Evolutionary conservation across 2,113 vertebrate species (phyloP).

Genomic region (Bothrops jararaca): DNA sequence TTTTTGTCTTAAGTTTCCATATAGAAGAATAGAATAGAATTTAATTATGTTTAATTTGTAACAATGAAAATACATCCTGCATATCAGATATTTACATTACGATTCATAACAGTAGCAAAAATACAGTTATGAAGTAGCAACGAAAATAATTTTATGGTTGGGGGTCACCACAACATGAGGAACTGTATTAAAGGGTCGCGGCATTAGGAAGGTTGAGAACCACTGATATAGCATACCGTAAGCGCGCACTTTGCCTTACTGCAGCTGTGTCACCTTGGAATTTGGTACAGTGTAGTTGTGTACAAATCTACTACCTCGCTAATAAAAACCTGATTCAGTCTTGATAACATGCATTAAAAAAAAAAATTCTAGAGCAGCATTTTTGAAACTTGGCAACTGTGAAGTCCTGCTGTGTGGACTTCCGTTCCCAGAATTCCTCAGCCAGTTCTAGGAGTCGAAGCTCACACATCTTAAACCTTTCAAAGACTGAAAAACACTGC

Average conservation of each 20-base stretch:
- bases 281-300: slow-evolving; percentile 58
- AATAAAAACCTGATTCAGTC: slow-evolving; percentile 66
- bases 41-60: no score
- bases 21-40: no score
- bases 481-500: background rate
- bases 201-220: no score
- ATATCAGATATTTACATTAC: no score
- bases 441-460: background rate
- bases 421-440: background rate
- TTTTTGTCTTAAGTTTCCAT: slow-evolving; percentile 53
- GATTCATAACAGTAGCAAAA: no score
- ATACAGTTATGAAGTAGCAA: no score
- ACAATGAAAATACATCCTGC: no score
- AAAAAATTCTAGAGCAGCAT: background rate
- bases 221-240: slow-evolving; percentile 50
- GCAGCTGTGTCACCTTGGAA: slow-evolving; percentile 53
- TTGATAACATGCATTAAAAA: background rate
- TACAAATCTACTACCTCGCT: slow-evolving; percentile 67
- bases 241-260: slow-evolving; percentile 45
- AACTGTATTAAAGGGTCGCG: no score
- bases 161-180: no score
- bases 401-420: background rate
- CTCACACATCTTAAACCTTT: background rate
- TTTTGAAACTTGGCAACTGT: background rate
- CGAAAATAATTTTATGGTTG: no score